These are phyloP conservation scores for Notechis scutatus DNA, from an alignment of 2,113 vertebrate genomes.

Conservation along the genomic window DNA sequence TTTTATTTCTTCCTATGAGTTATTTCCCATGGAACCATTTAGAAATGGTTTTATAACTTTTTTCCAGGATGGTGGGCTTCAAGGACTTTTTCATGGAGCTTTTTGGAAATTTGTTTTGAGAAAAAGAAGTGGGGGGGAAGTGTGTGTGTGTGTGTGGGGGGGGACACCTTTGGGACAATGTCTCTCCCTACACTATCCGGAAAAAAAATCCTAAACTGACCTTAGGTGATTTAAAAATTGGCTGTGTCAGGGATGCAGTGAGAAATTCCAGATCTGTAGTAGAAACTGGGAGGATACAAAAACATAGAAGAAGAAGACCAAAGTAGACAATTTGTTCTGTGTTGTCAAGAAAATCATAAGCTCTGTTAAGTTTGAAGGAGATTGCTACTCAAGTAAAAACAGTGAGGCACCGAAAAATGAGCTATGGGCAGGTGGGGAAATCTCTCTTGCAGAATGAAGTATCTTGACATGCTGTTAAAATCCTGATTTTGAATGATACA, in stretches of 20 bases:
- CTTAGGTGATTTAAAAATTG: background rate
- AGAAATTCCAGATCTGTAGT: background rate
- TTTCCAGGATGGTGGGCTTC: background rate
- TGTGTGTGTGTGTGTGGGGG: no score
- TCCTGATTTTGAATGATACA: conserved; percentile 45
- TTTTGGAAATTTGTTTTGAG: background rate
- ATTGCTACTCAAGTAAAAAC: background rate
- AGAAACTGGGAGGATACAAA: background rate
- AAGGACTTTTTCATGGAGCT: background rate
- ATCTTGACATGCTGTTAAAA: conserved; percentile 54
- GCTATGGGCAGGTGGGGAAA: background rate
- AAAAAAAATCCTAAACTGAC: background rate
- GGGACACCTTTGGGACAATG: no score
- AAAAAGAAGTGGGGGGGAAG: no score
- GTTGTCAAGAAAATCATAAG: background rate
- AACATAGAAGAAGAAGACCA: background rate
- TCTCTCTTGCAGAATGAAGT: conserved; percentile 44
- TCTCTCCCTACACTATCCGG: no score
- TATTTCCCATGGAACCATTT: background rate
- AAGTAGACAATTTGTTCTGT: background rate
- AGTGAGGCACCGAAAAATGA: conserved; percentile 54
- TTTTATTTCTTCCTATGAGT: background rate
- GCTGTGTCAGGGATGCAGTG: background rate
- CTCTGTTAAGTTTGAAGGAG: background rate
- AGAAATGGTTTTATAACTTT: background rate